Base-by-base conservation (phyloP, 2,113 vertebrate species). In the Hemibagrus wyckioides region DNA sequence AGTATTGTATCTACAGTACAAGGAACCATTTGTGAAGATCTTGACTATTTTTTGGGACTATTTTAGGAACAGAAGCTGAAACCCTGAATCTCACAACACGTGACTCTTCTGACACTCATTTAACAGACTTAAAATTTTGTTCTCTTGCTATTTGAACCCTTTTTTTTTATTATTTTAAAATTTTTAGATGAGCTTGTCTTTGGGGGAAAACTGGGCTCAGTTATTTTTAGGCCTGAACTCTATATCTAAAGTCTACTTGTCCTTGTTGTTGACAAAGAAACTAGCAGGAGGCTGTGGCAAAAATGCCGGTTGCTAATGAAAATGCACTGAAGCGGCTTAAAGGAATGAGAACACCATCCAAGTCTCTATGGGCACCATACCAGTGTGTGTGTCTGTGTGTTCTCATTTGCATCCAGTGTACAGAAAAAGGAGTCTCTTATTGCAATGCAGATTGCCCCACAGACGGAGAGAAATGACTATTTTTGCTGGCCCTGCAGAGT, bases 181-280 rank as follows among this genome's bases (percentile, higher is more conserved):
- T 14, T 19, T 23, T 30, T 19, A 7, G 14, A 54, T 19, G 33
- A 25, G 21, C 19, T 57, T 14, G 21, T 81, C 30, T 81, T 81
- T 25, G 30, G 19, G n/a, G 54, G 52, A 39, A 81, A 59, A 19
- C 5, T 56, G 6, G 2, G 52, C 33, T 81, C 19, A 25, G 52
- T 57, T 81, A 82, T 63, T 63, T 61, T n/a, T 28, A 25, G 10
- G 57, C 13, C 41, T 80, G 52, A 56, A 80, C 33, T 82, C 33
- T 63, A 30, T 59, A 82, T 63, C 39, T 82, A 30, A 61, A 15
- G 39, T 57, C 79, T 57, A 36, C 54, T 81, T 81, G 52, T 82
- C 57, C 80, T 82, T 82, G 80, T 63, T 82, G 19, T 82, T 63
- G 57, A 82, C 57, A 61, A 61, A 61, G 57, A 61, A 63, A 82